Conservation (phyloP, 2,113 vertebrate genomes). For the cat (Felis catus) region F.catus_Fca126_mat1.0 CM031415.1:162069001-162069500, state of each 20-base stretch:
- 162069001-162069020: background rate
- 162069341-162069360: background rate
- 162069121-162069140: background rate
- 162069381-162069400: background rate
- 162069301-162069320: background rate
- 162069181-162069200: background rate
- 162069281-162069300: background rate
- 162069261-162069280: background rate
- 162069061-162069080: background rate
- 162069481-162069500: background rate
- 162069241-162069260: background rate
- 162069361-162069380: background rate
- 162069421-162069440: background rate
- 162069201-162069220: background rate
- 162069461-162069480: background rate
- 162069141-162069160: background rate
- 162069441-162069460: background rate
- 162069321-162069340: background rate
- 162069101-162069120: background rate
- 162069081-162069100: background rate
- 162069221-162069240: background rate
- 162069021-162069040: background rate
- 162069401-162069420: rapidly evolving
- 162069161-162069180: background rate
- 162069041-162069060: background rate